A percentile compares a stretch with the other conserved stretches of the same genome.
Conservation (phyloP, 2,888 invertebrate species). For the Scaptomyza parva region DNA sequence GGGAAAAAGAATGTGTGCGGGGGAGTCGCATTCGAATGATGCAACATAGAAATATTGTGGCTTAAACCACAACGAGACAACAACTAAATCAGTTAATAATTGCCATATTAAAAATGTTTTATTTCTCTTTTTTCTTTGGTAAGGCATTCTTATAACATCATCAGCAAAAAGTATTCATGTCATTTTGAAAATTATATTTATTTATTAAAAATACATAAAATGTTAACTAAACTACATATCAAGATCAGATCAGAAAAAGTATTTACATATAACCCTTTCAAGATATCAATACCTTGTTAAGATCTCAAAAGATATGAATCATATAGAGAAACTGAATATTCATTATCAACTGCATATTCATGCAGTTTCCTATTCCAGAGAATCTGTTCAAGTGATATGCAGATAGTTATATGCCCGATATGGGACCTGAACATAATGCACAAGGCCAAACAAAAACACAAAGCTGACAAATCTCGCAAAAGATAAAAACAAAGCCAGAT, state of each 20-base stretch:
- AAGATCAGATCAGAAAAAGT: too few species aligned
- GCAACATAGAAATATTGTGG: slow-evolving; percentile 12
- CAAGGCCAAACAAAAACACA: slow-evolving; percentile 13
- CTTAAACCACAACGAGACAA: slow-evolving; percentile 20
- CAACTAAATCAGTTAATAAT: slow-evolving; percentile 48
- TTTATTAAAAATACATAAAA: too few species aligned
- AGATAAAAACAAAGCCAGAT: slow-evolving; percentile 18
- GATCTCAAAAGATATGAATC: background rate
- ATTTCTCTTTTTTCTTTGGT: background rate
- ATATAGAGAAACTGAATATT: slow-evolving; percentile 12
- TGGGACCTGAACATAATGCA: background rate
- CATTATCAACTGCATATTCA: slow-evolving; percentile 15
- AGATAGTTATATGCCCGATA: slow-evolving; percentile 13
- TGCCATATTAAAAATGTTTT: slow-evolving; percentile 36
- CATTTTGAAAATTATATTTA: slow-evolving; percentile 18
- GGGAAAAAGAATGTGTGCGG: background rate
- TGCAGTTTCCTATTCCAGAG: background rate
- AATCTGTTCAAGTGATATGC: slow-evolving; percentile 7
- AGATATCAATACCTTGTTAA: background rate
- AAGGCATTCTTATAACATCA: slow-evolving; percentile 22
- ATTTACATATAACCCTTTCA: too few species aligned
- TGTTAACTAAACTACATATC: too few species aligned
- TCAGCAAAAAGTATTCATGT: slow-evolving; percentile 1
- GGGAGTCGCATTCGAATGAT: slow-evolving; percentile 11
- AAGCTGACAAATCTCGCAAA: slow-evolving; percentile 3